phyloP scores from a whole-genome alignment of 2,113 vertebrate genomes.

The Conger conger region DNA sequence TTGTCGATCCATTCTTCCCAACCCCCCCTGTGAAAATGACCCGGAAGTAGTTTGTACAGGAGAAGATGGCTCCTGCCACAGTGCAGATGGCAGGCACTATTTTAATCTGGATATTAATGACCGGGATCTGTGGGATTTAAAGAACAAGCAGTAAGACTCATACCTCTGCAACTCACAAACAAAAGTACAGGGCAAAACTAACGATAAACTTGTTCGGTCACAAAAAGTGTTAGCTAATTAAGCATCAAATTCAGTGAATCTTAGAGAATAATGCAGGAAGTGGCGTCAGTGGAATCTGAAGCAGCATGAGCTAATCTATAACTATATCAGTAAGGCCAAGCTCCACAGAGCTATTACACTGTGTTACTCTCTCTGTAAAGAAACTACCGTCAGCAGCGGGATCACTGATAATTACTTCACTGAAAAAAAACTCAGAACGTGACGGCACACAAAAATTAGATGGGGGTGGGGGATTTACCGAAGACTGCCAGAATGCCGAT shows the following conservation, averaged over 20 bases:
- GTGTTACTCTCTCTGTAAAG: no score
- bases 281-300: neutral
- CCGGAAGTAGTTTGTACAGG: slow-evolving; percentile 86
- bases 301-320: neutral
- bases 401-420: neutral
- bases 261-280: no score
- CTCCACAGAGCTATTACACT: neutral
- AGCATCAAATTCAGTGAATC: no score
- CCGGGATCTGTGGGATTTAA: slow-evolving; percentile 71
- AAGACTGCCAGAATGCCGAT: slow-evolving; percentile 83
- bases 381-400: neutral
- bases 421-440: neutral
- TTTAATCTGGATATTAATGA: slow-evolving; percentile 83
- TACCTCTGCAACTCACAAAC: neutral
- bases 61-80: slow-evolving; percentile 82
- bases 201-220: neutral
- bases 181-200: no score
- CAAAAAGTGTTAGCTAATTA: no score
- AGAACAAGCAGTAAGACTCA: neutral
- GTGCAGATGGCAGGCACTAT: slow-evolving; percentile 82
- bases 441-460: neutral
- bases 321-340: neutral
- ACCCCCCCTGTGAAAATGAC: slow-evolving; percentile 87
- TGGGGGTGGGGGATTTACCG: slow-evolving; percentile 66
- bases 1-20: slow-evolving; percentile 87